Base-by-base conservation (phyloP, 2,113 vertebrate species). In the Pelusios castaneus region DNA sequence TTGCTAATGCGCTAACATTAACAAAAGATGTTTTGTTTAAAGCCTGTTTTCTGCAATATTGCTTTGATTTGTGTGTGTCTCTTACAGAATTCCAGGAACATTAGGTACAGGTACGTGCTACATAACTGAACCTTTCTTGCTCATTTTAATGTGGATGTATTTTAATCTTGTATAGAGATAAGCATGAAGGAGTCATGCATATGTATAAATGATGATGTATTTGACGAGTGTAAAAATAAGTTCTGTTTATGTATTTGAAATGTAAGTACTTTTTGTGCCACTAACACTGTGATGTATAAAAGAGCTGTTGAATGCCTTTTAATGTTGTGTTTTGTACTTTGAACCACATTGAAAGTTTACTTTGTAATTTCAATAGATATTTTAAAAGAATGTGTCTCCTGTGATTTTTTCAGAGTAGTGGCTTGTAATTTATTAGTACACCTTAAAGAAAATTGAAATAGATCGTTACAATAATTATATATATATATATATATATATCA, bases 271-370 rank as follows among this genome's bases (percentile, higher is more conserved):
- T 97, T 97, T 97, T 97, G 98, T 98, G 98, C 98, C 98, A 98
- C 98, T 98, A 98, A 98, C 99, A 99, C 99, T 99, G 98, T 99
- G 99, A 99, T 98, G 98, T 98, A 98, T 94, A 97, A 96, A 97
- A 94, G 97, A 97, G 87, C 94, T 95, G 97, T 97, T 94, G 97
- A 96, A 98, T 96, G 98, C 98, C 97, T 98, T 98, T 97, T 96
- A 93, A 96, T 97, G 97, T 97, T 94, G 97, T 97, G 96, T 98
- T 98, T 98, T 98, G 98, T 98, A 98, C 97, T 97, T 94, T 92
- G 95, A 93, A 96, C 93, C 95, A 92, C 95, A 97, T 47, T 88
- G 94, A 94, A 93, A 95, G 93, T 97, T 96, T 95, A 97, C 94
- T 98, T 98, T 98, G 97, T 98, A 97, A 97, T 97, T 97, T 97